phyloP scores from a whole-genome alignment of 2,797 vertebrate species.

The Clarias laeviceps region DNA sequence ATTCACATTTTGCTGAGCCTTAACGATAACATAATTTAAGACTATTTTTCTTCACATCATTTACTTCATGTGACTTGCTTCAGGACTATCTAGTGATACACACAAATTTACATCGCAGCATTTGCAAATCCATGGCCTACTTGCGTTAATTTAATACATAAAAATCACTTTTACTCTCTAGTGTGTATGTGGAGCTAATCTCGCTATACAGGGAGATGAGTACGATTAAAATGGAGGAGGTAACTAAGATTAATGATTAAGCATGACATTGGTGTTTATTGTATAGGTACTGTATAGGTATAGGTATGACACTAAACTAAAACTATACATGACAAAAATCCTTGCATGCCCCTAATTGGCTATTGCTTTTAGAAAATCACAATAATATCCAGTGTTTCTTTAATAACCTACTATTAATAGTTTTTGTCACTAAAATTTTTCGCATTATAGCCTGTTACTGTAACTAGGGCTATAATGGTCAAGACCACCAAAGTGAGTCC shows the following conservation, averaged over 20 bases:
- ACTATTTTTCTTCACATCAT: conserved; percentile 8
- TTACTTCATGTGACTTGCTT: conserved; percentile 16
- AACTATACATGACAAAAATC: neutral
- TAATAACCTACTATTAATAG: neutral
- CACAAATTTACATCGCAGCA: neutral
- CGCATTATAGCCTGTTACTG: neutral
- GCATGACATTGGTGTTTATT: neutral
- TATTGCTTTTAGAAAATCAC: neutral
- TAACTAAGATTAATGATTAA: neutral
- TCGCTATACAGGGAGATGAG: neutral
- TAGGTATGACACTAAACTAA: neutral
- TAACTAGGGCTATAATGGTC: neutral
- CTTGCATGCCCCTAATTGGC: neutral
- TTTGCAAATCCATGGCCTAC: neutral
- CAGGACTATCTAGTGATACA: conserved; percentile 1
- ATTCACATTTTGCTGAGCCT: conserved; percentile 5
- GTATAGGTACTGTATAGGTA: too few species aligned
- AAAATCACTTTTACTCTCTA: neutral
- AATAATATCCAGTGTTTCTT: too few species aligned
- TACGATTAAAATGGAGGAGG: neutral
- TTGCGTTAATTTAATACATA: neutral
- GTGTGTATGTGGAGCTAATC: neutral
- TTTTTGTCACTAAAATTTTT: neutral
- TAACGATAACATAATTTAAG: conserved; percentile 14
- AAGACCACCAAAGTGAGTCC: too few species aligned